Percentiles rank a stretch among this genome's conserved stretches.
Conservation (phyloP, 2,113 vertebrate genomes). For the Pithys albifrons region DNA sequence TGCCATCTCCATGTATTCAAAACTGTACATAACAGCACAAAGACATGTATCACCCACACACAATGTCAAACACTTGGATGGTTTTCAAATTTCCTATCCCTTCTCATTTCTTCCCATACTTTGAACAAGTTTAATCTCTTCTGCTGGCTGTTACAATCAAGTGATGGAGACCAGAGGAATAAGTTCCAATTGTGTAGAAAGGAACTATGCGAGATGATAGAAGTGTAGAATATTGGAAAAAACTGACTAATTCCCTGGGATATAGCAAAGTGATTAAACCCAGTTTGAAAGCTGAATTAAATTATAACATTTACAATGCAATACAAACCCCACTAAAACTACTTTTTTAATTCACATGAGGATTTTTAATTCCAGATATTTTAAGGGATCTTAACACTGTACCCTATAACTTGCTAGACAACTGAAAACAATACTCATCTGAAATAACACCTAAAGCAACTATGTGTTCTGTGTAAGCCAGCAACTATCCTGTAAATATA, state of each 20-base stretch:
- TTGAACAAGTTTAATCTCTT: background rate
- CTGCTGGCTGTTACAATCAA: background rate
- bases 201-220: background rate
- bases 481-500: background rate
- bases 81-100: background rate
- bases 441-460: background rate
- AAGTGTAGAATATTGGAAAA: background rate
- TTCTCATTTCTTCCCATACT: background rate
- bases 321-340: background rate
- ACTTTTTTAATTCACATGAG: background rate
- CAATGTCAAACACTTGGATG: background rate
- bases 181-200: background rate
- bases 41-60: background rate
- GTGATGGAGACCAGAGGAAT: background rate
- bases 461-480: background rate
- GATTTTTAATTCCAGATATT: background rate
- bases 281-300: background rate
- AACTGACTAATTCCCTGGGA: background rate
- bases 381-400: background rate
- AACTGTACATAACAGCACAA: background rate
- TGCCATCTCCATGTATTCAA: background rate
- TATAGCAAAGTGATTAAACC: background rate
- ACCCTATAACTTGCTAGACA: background rate
- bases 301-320: rapidly evolving
- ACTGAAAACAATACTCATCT: background rate